Conservation (phyloP, 2,888 invertebrate species). For the Fragum sueziense region DNA sequence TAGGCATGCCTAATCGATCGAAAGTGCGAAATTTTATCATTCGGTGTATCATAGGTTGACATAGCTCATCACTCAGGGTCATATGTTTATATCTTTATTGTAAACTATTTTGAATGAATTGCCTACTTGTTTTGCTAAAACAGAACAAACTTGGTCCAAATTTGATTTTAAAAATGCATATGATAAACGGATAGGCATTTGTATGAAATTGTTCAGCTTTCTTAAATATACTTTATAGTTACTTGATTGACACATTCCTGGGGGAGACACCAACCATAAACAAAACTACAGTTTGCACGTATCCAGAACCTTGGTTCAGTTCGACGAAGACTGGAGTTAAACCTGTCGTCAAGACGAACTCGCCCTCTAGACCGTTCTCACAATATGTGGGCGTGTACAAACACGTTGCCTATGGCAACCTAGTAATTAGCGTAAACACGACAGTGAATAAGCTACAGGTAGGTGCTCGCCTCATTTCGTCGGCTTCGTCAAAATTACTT, state of each 20-base stretch:
- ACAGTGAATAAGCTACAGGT: slow-evolving; percentile 51
- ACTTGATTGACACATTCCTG: slow-evolving; percentile 70
- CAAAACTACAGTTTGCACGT: slow-evolving; percentile 73
- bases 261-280: slow-evolving; percentile 76
- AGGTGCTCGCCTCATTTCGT: neutral
- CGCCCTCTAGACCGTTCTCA: slow-evolving; percentile 31
- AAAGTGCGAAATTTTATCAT: too few species aligned
- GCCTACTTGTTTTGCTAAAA: too few species aligned
- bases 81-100: too few species aligned
- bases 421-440: slow-evolving; percentile 49
- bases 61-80: too few species aligned
- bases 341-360: slow-evolving; percentile 42
- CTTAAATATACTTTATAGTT: slow-evolving; percentile 47
- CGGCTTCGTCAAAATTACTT: too few species aligned
- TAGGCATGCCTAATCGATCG: too few species aligned
- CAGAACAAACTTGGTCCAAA: too few species aligned
- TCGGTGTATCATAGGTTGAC: too few species aligned
- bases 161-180: too few species aligned
- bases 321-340: neutral
- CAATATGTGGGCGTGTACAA: slow-evolving; percentile 63
- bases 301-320: slow-evolving; percentile 70
- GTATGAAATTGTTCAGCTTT: too few species aligned
- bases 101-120: too few species aligned
- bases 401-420: slow-evolving; percentile 66
- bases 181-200: too few species aligned